Base-by-base conservation (phyloP, 2,888 invertebrate species). In the Conops quadrifasciatus region DNA sequence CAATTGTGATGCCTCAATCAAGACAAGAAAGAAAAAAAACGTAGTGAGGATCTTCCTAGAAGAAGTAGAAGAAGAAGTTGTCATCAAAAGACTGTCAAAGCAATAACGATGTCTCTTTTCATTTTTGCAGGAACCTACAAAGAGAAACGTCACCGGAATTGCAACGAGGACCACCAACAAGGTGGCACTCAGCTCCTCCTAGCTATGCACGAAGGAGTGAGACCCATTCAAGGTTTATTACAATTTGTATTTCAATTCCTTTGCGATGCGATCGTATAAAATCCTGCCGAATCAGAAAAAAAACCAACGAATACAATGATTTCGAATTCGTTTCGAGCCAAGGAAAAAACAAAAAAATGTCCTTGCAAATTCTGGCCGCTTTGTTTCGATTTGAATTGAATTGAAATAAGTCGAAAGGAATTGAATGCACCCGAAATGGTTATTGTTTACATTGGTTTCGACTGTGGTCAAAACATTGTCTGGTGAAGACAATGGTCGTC, bases 381-480 rank as follows among this genome's bases (percentile, higher is more conserved):
- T 56, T 73, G 67, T 76, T 68, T 73, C 26, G 16, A 2, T 24
- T 28, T 28, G 26, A 58, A 58, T 58, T 58, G 58, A 28, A 21
- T 53, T 53, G 53, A 53, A 53, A 58, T 58, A 24, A 36, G 9
- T 36, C 36, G 36, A 36, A 36, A 9, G 4, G 36, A 36, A 36
- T 36, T 36, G 36, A 36, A 36, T 36, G 36, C 5, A 36, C 36
- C 4, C 36, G 5, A 36, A 36, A 36, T 47, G 68, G 68, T 72
- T 69, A 68, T 72, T 67, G 69, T 64, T 71, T 73, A 75, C 74
- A 74, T 76, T 76, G 76, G 75, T 76, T 75, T 67, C 72, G 64
- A 75, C 69, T 76, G 76, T 74, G 76, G 76, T 76, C 76, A 76
- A 74, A 76, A 76, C 73, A 76, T 62, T 67, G 36, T 58, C 45